These are phyloP conservation scores for Xestia ashworthii DNA, from an alignment of 2,888 invertebrate genomes.

Conservation along the genomic window DNA sequence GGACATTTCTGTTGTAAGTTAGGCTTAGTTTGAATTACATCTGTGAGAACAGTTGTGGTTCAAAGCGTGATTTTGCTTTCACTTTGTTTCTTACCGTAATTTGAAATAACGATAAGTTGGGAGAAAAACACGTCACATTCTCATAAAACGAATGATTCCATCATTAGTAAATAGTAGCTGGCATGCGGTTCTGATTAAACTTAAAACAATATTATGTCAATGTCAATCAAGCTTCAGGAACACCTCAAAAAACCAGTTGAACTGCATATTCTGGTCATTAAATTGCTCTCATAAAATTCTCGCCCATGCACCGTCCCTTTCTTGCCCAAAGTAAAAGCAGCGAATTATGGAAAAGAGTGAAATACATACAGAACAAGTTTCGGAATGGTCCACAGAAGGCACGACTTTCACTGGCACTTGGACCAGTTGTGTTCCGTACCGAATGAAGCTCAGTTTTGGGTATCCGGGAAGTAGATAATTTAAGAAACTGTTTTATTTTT, in stretches of 20 bases:
- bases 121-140: not conserved
- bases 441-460: constrained; percentile 25
- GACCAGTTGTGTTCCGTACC: constrained; percentile 49
- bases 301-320: constrained; percentile 35
- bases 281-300: constrained; percentile 13
- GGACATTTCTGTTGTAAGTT: constrained; percentile 33
- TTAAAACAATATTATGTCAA: constrained; percentile 8
- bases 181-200: not conserved
- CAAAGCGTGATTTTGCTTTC: not conserved
- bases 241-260: not conserved
- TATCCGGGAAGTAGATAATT: constrained; percentile 17
- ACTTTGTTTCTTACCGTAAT: no score
- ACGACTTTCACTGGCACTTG: constrained; percentile 61
- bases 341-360: constrained; percentile 52
- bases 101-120: not conserved
- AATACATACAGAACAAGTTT: constrained; percentile 58
- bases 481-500: constrained; percentile 2
- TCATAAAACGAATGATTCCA: not conserved
- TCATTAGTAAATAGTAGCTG: not conserved
- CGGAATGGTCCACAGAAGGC: constrained; percentile 41
- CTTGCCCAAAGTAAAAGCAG: constrained; percentile 57
- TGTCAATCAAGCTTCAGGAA: not conserved
- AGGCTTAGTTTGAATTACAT: constrained; percentile 14
- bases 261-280: constrained; percentile 8
- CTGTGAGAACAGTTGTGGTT: not conserved